These are phyloP conservation scores for Henicopernis longicauda DNA, from an alignment of 2,113 vertebrate species.

Conservation along the genomic window DNA sequence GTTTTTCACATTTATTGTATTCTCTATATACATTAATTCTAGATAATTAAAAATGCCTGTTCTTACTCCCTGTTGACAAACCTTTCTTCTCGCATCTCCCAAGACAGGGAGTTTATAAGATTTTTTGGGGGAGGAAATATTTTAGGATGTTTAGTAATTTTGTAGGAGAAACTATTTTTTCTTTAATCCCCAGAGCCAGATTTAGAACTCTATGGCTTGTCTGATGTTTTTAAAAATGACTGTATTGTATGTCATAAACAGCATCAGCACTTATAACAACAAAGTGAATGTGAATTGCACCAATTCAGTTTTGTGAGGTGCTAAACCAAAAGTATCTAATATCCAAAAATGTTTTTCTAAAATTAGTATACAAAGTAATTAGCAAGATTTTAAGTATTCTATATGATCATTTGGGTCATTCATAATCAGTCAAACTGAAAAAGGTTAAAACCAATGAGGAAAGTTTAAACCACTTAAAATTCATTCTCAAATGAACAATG, in stretches of 20 bases:
- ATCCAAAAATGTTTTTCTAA: not conserved
- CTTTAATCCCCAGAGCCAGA: not conserved
- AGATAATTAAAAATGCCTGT: not conserved
- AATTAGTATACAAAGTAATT: not conserved
- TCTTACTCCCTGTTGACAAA: not conserved
- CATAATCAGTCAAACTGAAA: not conserved
- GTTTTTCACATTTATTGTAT: not conserved
- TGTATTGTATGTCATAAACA: not conserved
- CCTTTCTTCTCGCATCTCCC: not conserved
- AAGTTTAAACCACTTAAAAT: not conserved
- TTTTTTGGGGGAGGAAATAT: not conserved
- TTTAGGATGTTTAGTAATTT: not conserved
- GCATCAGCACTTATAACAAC: not conserved
- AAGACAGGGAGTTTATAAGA: not conserved
- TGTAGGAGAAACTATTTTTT: not conserved
- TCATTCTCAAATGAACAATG: not conserved
- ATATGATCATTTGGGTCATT: not conserved
- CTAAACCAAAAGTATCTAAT: not conserved
- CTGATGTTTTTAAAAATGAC: not conserved
- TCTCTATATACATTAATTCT: not conserved
- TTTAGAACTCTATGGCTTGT: not conserved
- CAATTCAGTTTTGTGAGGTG: not conserved
- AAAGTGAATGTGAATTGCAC: not conserved
- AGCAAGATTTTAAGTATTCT: not conserved
- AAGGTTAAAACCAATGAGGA: not conserved